Percentiles rank a stretch among this genome's conserved stretches.
Conservation (phyloP, 2,797 vertebrate species). For the Sebastes minor region DNA sequence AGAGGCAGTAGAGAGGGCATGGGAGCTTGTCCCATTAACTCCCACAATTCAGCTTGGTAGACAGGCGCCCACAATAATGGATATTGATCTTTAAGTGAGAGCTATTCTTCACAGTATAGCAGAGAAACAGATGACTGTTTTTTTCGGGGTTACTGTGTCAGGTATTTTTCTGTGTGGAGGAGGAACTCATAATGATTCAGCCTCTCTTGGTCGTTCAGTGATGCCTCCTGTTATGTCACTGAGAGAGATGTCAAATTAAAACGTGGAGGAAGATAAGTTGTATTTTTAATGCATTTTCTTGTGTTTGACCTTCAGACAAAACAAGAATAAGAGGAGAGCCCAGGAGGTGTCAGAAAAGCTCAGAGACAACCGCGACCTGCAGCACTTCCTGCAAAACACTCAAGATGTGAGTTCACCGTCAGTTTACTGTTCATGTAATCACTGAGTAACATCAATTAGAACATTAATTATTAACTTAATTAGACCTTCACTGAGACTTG, state of each 20-base stretch:
- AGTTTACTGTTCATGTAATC: constrained; percentile 12
- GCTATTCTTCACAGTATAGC: constrained; percentile 50
- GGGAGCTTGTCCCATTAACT: constrained; percentile 69
- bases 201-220: not conserved
- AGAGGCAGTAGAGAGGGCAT: constrained; percentile 52
- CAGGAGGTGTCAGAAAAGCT: constrained; percentile 85
- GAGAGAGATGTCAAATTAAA: not conserved
- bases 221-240: constrained; percentile 25
- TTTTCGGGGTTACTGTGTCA: constrained; percentile 26
- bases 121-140: constrained; percentile 32
- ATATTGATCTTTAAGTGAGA: constrained; percentile 82
- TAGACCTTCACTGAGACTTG: not conserved
- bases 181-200: constrained; percentile 13
- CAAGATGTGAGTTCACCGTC: constrained; percentile 87
- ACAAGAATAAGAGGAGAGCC: constrained; percentile 83
- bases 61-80: constrained; percentile 76
- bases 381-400: constrained; percentile 94
- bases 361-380: constrained; percentile 91
- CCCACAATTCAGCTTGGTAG: constrained; percentile 64
- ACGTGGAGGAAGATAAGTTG: not conserved
- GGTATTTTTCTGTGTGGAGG: constrained; percentile 36
- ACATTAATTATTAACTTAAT: constrained; percentile 15
- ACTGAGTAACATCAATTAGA: not conserved
- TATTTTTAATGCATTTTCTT: constrained; percentile 29
- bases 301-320: constrained; percentile 77